phyloP scores from a whole-genome alignment of 2,888 invertebrate species.

The Melanophora roralis region DNA sequence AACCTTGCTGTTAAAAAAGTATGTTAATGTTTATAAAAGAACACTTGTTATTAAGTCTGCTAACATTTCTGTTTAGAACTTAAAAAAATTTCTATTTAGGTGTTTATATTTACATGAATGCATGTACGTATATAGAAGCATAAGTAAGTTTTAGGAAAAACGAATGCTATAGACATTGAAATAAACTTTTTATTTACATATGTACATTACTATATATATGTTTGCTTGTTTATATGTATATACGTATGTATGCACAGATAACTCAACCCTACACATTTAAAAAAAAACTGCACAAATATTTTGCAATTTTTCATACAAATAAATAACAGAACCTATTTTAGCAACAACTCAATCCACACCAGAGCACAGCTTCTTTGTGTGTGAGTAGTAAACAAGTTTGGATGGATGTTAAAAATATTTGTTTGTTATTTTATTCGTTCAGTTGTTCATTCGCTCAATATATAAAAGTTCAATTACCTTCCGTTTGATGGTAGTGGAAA shows the following conservation, averaged over 20 bases:
- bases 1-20: too few species aligned
- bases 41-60: too few species aligned
- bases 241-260: not conserved
- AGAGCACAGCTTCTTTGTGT: not conserved
- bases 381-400: not conserved
- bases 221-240: not conserved
- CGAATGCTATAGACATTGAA: constrained; percentile 18
- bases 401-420: constrained; percentile 57
- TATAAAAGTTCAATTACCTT: constrained; percentile 77
- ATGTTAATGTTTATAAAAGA: too few species aligned
- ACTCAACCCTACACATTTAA: too few species aligned
- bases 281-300: constrained; percentile 51
- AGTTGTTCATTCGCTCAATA: not conserved
- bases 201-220: not conserved
- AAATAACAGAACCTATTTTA: constrained; percentile 44
- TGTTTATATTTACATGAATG: too few species aligned
- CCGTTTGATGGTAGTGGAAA: constrained; percentile 82
- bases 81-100: too few species aligned
- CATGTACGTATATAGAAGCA: too few species aligned
- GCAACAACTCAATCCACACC: too few species aligned
- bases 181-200: too few species aligned
- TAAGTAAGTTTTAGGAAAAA: too few species aligned
- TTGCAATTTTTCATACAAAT: constrained; percentile 45
- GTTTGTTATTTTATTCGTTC: constrained; percentile 20
- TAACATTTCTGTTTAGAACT: too few species aligned